A percentile compares a stretch with the other conserved stretches of the same genome.
phyloP scores from a whole-genome alignment of 2,888 invertebrate species.

The Melipona bicolor region DNA sequence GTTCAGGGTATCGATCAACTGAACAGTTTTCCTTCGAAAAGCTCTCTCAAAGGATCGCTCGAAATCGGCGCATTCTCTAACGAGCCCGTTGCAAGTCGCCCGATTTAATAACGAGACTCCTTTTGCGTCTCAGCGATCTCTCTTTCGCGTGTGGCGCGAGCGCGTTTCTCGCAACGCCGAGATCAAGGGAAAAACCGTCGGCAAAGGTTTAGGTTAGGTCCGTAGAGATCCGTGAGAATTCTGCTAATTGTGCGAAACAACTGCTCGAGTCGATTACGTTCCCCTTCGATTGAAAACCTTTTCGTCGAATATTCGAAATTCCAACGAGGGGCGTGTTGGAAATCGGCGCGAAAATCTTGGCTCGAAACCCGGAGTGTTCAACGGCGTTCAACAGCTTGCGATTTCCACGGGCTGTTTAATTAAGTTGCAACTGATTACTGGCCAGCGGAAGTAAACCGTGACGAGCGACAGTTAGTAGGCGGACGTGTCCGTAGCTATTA shows the following conservation, averaged over 20 bases:
- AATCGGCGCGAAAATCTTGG: background rate
- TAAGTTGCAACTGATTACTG: slow-evolving; percentile 40
- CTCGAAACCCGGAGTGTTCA: too few species aligned
- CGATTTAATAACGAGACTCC: background rate
- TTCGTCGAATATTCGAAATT: too few species aligned
- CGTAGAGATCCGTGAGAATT: background rate
- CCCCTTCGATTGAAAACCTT: too few species aligned
- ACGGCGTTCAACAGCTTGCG: background rate
- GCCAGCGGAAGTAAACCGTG: slow-evolving; percentile 44
- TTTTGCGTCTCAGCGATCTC: background rate
- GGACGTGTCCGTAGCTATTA: slow-evolving; percentile 36
- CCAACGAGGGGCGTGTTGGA: background rate
- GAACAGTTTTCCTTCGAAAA: too few species aligned
- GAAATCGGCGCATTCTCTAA: background rate
- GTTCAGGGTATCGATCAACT: too few species aligned
- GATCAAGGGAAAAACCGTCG: background rate
- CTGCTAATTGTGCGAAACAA: too few species aligned
- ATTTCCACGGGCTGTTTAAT: slow-evolving; percentile 12
- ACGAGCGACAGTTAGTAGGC: slow-evolving; percentile 42
- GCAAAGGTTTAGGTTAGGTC: background rate
- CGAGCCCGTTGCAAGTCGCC: background rate
- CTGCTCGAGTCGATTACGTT: too few species aligned
- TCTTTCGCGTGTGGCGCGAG: background rate
- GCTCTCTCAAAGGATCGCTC: background rate
- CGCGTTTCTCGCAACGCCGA: background rate